phyloP scores from a whole-genome alignment of 2,888 invertebrate genomes.

The Nesidiocoris tenuis region DNA sequence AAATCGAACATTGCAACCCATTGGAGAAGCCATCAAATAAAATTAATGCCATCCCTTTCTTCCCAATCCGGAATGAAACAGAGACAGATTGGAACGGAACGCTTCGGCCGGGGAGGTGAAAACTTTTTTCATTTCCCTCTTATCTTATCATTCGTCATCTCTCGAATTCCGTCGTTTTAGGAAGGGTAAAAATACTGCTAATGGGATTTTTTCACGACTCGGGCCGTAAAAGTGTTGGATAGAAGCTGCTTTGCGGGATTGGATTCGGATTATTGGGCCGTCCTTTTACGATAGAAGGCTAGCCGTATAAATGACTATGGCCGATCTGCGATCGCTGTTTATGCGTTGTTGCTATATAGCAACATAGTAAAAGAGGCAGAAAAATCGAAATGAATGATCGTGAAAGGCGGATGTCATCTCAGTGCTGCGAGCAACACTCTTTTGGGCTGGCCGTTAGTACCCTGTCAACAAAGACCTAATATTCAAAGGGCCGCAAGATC shows the following conservation, averaged over 20 bases:
- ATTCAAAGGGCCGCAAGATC: conserved; percentile 19
- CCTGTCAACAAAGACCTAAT: conserved; percentile 39
- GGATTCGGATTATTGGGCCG: conserved; percentile 21
- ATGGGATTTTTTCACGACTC: neutral
- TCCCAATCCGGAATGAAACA: neutral
- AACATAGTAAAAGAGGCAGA: neutral
- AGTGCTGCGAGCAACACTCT: neutral
- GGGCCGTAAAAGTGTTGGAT: neutral
- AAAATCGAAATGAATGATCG: neutral
- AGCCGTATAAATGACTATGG: neutral
- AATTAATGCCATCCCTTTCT: neutral
- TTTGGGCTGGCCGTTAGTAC: neutral
- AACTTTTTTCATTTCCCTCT: neutral
- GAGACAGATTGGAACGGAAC: neutral
- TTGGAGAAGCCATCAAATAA: neutral
- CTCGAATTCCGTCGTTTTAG: neutral
- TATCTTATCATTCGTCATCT: neutral
- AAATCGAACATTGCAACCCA: too few species aligned
- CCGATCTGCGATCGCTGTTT: neutral
- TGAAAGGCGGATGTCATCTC: neutral
- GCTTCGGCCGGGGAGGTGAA: neutral
- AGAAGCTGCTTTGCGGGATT: conserved; percentile 1
- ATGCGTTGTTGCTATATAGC: neutral
- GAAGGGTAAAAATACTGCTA: neutral
- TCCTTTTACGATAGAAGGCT: conserved; percentile 28